phyloP scores from a whole-genome alignment of 2,113 vertebrate genomes.

The Eudyptes chrysolophus region DNA sequence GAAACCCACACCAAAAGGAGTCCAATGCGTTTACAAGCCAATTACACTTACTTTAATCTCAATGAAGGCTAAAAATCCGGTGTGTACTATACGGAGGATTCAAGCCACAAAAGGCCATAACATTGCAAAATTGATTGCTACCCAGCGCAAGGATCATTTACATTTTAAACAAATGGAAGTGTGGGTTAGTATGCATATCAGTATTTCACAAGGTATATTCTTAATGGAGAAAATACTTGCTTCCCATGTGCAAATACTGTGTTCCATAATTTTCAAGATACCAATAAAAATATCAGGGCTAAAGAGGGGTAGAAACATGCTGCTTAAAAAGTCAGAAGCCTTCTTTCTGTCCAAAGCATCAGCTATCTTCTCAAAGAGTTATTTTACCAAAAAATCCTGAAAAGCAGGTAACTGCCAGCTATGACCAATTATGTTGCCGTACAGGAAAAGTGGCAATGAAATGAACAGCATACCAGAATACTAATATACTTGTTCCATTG shows the following conservation, averaged over 20 bases:
- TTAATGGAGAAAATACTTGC: background rate
- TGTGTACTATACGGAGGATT: background rate
- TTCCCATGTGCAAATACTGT: background rate
- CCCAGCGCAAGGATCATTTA: background rate
- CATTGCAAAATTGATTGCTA: background rate
- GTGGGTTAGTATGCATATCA: background rate
- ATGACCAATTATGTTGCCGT: constrained; percentile 43
- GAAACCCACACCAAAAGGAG: background rate
- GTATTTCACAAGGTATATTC: background rate
- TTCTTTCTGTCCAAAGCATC: constrained; percentile 21
- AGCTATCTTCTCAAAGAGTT: constrained; percentile 26
- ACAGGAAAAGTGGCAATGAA: constrained; percentile 23
- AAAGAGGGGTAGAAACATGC: background rate
- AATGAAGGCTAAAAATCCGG: background rate
- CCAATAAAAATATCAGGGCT: background rate
- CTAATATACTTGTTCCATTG: background rate
- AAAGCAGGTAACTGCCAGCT: constrained; percentile 42
- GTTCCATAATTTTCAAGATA: background rate
- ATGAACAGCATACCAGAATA: background rate
- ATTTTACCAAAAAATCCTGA: constrained; percentile 54
- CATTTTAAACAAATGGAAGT: background rate
- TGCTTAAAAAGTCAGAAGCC: background rate
- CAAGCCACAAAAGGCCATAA: background rate
- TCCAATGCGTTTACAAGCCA: background rate
- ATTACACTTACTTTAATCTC: background rate